phyloP scores from a whole-genome alignment of 2,888 invertebrate species.

The Cosmopolites sordidus region DNA sequence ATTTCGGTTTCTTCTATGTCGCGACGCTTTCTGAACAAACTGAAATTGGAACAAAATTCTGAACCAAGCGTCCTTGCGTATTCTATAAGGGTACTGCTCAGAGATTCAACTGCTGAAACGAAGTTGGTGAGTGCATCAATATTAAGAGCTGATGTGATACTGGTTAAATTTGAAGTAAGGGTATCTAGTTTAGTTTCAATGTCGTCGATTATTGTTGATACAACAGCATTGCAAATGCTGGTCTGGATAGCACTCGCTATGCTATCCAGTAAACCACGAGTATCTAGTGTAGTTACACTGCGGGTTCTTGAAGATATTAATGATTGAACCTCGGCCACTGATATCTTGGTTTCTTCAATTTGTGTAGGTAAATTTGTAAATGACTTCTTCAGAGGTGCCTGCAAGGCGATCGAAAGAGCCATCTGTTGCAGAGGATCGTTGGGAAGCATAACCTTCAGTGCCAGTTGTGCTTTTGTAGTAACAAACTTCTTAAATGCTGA shows the following conservation, averaged over 20 bases:
- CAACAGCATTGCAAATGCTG: neutral
- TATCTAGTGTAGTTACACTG: neutral
- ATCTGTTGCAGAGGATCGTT: neutral
- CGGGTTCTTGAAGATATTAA: neutral
- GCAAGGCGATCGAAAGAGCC: neutral
- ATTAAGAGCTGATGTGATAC: neutral
- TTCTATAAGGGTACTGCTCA: neutral
- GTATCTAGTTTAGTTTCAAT: neutral
- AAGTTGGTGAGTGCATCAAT: neutral
- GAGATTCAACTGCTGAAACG: neutral
- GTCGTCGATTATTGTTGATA: neutral
- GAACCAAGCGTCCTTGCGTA: neutral
- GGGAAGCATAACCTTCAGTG: neutral
- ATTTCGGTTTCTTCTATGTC: neutral
- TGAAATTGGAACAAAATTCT: neutral
- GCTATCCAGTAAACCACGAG: too few species aligned
- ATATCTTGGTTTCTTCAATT: neutral
- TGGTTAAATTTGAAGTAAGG: neutral
- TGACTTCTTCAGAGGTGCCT: neutral
- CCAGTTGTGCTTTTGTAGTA: neutral
- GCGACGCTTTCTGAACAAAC: neutral
- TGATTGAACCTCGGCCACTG: neutral
- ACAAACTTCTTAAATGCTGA: neutral
- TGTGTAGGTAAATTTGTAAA: neutral
- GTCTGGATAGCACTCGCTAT: too few species aligned